Percentiles rank a stretch among this genome's conserved stretches.
phyloP scores from a whole-genome alignment of 2,888 invertebrate genomes.

The Iselma pallidipennis region DNA sequence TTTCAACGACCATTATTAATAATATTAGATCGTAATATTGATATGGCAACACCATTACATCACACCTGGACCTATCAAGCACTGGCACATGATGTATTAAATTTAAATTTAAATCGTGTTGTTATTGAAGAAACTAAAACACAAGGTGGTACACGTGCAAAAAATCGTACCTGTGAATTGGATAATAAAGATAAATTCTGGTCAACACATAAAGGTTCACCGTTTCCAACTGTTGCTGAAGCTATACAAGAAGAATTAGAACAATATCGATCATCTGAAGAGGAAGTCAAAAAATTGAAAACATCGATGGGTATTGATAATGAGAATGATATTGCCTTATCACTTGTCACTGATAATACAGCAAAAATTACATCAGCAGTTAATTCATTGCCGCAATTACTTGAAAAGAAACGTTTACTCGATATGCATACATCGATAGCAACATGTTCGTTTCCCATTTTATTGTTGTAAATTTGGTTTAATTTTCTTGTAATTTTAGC shows the following conservation, averaged over 20 bases:
- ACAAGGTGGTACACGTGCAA: conserved; percentile 62
- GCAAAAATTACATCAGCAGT: conserved; percentile 93
- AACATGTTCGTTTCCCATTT: conserved; percentile 64
- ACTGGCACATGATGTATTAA: conserved; percentile 92
- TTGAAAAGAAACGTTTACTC: conserved; percentile 96
- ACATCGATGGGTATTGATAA: conserved; percentile 92
- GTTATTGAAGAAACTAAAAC: conserved; percentile 50
- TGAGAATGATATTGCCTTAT: conserved; percentile 82
- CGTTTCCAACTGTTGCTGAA: conserved; percentile 94
- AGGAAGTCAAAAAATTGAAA: conserved; percentile 95
- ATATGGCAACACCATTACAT: conserved; percentile 97
- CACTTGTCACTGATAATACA: conserved; percentile 90
- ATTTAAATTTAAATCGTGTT: conserved; percentile 82
- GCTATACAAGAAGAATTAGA: conserved; percentile 98
- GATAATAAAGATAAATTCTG: conserved; percentile 91
- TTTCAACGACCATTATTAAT: conserved; percentile 94
- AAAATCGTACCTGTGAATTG: conserved; percentile 88
- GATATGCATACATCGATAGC: conserved; percentile 99
- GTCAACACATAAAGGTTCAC: conserved; percentile 91
- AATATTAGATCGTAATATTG: conserved; percentile 90
- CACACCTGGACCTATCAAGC: conserved; percentile 99
- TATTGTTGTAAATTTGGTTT: not conserved
- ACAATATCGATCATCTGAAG: conserved; percentile 87
- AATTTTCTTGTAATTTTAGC: conserved; percentile 53
- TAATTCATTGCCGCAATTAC: conserved; percentile 91